Conservation (phyloP, 2,797 vertebrate species). For the Catamblyrhynchus diadema region DNA sequence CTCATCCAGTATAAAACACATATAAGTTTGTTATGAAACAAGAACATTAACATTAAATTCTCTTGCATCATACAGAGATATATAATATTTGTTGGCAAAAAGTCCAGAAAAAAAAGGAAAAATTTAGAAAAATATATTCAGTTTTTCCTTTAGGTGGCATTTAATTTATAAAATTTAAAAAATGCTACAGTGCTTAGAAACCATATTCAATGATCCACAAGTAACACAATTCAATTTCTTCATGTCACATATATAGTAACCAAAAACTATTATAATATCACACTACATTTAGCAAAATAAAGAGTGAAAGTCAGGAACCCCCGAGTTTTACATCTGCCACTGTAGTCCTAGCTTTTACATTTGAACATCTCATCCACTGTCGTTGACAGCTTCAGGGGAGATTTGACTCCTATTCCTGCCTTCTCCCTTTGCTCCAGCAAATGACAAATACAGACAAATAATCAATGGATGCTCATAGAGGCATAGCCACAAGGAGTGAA, state of each 20-base stretch:
- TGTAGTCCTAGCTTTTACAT: not conserved
- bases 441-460: not conserved
- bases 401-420: not conserved
- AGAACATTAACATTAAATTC: not conserved
- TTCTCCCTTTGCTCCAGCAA: not conserved
- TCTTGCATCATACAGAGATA: not conserved
- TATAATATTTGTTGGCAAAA: not conserved
- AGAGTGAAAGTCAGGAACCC: not conserved
- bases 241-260: not conserved
- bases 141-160: not conserved
- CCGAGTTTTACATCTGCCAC: not conserved
- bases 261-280: not conserved
- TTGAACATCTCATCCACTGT: not conserved
- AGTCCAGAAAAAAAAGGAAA: not conserved
- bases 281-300: not conserved
- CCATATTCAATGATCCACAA: rapidly evolving
- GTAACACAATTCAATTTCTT: not conserved
- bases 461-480: not conserved
- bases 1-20: not conserved
- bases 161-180: not conserved
- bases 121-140: not conserved
- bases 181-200: not conserved
- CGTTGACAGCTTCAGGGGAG: not conserved
- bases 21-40: not conserved
- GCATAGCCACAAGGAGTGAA: not conserved